These are phyloP conservation scores for Hyperoplus lanceolatus DNA, from an alignment of 2,797 vertebrate genomes.

Conservation along the genomic window DNA sequence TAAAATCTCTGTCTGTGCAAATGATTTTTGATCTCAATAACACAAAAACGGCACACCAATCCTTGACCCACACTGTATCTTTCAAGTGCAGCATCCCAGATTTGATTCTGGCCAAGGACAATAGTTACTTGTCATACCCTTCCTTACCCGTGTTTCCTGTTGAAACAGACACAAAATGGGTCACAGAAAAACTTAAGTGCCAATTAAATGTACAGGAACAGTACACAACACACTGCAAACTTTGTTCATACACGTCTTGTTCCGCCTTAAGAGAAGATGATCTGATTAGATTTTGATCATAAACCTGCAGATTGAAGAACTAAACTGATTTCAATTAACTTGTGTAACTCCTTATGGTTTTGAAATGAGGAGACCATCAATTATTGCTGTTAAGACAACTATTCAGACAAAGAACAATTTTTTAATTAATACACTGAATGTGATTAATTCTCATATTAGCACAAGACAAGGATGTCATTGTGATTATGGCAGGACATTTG, in stretches of 20 bases:
- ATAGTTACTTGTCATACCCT: neutral
- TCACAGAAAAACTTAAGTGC: neutral
- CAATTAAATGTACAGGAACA: neutral
- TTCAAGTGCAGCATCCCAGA: neutral
- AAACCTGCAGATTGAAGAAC: conserved; percentile 4
- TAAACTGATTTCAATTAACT: conserved; percentile 4
- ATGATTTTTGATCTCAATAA: neutral
- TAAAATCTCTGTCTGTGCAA: conserved; percentile 4
- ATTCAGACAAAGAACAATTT: conserved; percentile 11
- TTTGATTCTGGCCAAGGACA: neutral
- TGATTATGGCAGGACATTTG: conserved; percentile 21
- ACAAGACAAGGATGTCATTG: conserved; percentile 11
- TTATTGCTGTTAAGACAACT: conserved; percentile 7
- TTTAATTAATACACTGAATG: conserved; percentile 21
- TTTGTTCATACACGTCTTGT: neutral
- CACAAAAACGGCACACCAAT: neutral
- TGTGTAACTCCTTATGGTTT: neutral
- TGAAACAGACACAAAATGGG: neutral
- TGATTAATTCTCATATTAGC: conserved; percentile 29
- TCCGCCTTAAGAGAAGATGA: neutral
- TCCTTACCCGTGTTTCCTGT: neutral
- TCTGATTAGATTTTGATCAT: conserved; percentile 21
- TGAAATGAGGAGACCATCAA: neutral
- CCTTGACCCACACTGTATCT: neutral
- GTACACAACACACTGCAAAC: neutral